Evolutionary conservation across 2,888 invertebrate genomes (phyloP), one percentile per base, ranked within the genome.

Genomic region (Calameuta filiformis): DNA sequence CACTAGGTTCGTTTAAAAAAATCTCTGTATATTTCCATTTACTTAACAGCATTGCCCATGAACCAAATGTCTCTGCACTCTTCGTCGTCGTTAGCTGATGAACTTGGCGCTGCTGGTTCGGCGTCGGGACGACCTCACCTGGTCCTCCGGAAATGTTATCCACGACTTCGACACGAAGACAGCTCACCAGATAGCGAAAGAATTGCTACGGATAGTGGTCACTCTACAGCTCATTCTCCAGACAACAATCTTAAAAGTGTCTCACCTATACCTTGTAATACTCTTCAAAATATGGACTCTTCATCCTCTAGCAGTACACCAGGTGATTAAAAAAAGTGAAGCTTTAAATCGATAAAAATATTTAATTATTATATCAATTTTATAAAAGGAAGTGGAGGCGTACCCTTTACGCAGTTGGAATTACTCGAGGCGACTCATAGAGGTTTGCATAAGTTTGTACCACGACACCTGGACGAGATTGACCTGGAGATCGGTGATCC

Each of bases 401-500:
- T 97, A 31, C 95, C 96, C 4, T 96, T 96, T 87, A 95, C 95
- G 81, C 96, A 96, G 89, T 92, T 97, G 76, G 96, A 97, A 92
- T 95, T 97, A 92, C 93, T 98, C 68, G 98, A 98, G 92, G 98
- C 98, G 3, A 98, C 98, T 35, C 99, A 99, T 90, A 94, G 99
- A 88, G 98, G 98, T 11, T 93, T 99, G 90, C 98, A 99, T 92
- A 97, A 98, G 90, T 99, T 99, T 90, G 95, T 98, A 87, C 98
- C 99, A 0, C 94, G 99, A 80, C 99, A 99, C 92, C 95, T 96
- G 82, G 99, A 99, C 88, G 99, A 99, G 92, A 96, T 99, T 81
- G 97, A 98, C 91, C 94, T 99, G 40, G 99, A 99, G 93, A 98
- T 99, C 79, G 99, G 99, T 1, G 99, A 99, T 92, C 98, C 98